phyloP scores from a whole-genome alignment of 2,797 vertebrate genomes.

The Ispidina lecontei region DNA sequence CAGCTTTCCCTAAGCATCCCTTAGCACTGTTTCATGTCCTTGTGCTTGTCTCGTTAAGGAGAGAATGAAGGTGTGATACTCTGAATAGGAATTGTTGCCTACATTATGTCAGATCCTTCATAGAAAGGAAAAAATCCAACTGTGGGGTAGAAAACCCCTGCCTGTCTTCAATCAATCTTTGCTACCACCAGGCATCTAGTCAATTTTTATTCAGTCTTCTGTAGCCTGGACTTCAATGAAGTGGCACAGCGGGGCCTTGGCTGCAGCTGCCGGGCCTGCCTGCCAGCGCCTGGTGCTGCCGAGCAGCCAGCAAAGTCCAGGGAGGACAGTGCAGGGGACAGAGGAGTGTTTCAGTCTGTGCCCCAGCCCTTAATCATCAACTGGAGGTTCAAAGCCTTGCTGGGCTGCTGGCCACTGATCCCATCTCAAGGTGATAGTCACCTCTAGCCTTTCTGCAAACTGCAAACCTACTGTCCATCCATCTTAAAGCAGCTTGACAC shows the following conservation, averaged over 20 bases:
- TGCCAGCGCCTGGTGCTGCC: conserved; percentile 7
- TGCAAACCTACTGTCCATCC: conserved; percentile 87
- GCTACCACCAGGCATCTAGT: conserved; percentile 82
- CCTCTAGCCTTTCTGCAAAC: conserved; percentile 83
- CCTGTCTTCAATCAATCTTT: conserved; percentile 89
- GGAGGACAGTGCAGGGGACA: conserved; percentile 3
- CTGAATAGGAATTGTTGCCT: conserved; percentile 53
- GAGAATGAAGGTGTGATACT: conserved; percentile 52
- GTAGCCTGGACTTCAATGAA: conserved; percentile 80
- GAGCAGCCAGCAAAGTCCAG: background rate
- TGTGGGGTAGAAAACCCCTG: conserved; percentile 86
- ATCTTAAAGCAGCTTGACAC: conserved; percentile 92
- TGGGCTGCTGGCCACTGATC: conserved; percentile 78
- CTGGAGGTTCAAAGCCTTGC: conserved; percentile 76
- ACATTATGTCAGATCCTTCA: conserved; percentile 80
- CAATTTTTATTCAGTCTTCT: conserved; percentile 82
- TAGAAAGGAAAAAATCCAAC: conserved; percentile 87
- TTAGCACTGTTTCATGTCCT: background rate
- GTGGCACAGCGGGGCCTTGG: conserved; percentile 77
- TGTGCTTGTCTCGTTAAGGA: conserved; percentile 47
- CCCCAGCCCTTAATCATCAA: conserved; percentile 79
- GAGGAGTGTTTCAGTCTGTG: conserved; percentile 58
- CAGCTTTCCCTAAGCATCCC: background rate
- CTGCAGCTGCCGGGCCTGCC: conserved; percentile 54
- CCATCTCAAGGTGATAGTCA: conserved; percentile 85